Conservation (phyloP, 2,113 vertebrate species). For the Notothenia coriiceps region DNA sequence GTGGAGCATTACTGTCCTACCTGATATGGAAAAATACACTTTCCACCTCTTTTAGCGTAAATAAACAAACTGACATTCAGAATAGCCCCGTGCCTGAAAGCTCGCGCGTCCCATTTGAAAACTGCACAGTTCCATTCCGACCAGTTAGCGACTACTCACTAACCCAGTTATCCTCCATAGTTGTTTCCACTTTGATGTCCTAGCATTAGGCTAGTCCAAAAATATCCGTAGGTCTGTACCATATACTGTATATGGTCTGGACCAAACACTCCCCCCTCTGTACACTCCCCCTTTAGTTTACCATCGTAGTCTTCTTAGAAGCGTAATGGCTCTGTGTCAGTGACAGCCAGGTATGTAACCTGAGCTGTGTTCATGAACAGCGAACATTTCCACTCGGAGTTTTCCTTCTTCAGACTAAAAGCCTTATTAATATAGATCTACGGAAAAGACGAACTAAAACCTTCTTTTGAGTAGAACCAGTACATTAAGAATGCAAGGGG, state of each 20-base stretch:
- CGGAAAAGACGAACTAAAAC: too few relatives aligned
- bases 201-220: background rate
- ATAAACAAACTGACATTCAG: background rate
- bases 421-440: too few relatives aligned
- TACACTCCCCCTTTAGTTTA: background rate
- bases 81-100: background rate
- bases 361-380: background rate
- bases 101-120: background rate
- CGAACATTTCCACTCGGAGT: background rate
- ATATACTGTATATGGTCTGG: too few relatives aligned
- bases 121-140: background rate
- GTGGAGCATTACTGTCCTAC: background rate
- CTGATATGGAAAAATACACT: background rate
- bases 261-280: background rate
- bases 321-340: too few relatives aligned
- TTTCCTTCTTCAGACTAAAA: slow-evolving; percentile 30
- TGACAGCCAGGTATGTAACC: background rate
- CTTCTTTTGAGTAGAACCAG: background rate
- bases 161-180: background rate
- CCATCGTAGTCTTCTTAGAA: background rate
- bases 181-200: background rate
- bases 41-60: background rate
- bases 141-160: background rate
- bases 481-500: background rate
- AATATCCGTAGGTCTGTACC: background rate